Base-by-base conservation (phyloP, 1,140 invertebrate species). In the Solenopsis invicta region DNA sequence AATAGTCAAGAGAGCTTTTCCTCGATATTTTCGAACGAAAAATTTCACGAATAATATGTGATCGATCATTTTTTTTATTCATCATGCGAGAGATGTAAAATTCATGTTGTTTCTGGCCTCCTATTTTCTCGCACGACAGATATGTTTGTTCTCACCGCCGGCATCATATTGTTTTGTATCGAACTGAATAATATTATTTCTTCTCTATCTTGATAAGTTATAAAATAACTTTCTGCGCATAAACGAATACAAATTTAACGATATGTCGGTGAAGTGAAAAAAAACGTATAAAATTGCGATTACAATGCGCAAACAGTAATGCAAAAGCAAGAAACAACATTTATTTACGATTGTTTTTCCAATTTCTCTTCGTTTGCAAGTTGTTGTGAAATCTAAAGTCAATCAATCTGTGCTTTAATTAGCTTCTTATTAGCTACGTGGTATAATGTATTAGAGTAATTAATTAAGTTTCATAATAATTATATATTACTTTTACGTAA, bases 41-140 rank as follows among this genome's bases (percentile, higher is more conserved):
- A 56, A 56, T 8, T 21, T 8, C 18, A 6, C 13, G 13, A 56
- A 56, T n/a, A 6, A 54, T 56, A 52, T 72, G 50, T 41, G 8
- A 10, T 45, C 52, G 37, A 48, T 82, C 59, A 59, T 82, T 82
- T 71, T 82, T 71, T 41, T 54, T 16, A 37, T 72, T 71, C 24
- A 52, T 72, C 66, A 82, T 24, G 10, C 16, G 8, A 77, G 21
- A 0, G 4, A 77, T 61, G n/a, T 76, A 76, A 61, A 76, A 45
- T 45, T 61, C 21, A 9, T 37, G 12, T 29, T 59, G 21, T 34
- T n/a, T 13, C 4, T 8, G 2, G 1, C 13, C 41, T 18, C 29
- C 21, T 12, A 61, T 76, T 76, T 76, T 61, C 9, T 6, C 56
- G n/a, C 37, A 12, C 37, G 21, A 61, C 56, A 29, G 56, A 2